These are phyloP conservation scores for Polymixis lichenea DNA, from an alignment of 2,888 invertebrate genomes.

Conservation along the genomic window DNA sequence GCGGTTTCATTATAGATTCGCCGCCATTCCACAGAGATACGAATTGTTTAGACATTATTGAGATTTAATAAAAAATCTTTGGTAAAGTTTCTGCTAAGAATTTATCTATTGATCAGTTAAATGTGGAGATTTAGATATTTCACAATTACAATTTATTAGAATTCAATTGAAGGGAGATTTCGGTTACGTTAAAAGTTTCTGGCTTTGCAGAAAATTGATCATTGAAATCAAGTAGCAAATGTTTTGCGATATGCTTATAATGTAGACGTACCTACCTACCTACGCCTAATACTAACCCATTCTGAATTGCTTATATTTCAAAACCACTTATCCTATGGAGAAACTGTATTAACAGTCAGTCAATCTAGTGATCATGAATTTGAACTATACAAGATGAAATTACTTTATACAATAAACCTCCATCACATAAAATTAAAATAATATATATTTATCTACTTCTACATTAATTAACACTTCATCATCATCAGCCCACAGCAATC, in stretches of 20 bases:
- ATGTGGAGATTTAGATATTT: constrained; percentile 18
- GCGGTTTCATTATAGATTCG: constrained; percentile 87
- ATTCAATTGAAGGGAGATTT: background rate
- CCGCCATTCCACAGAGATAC: constrained; percentile 78
- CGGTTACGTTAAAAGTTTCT: background rate
- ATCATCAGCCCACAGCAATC: too few species aligned
- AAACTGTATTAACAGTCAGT: background rate
- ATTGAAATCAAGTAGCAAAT: background rate
- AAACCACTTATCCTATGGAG: background rate
- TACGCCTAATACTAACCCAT: background rate
- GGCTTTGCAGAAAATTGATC: background rate
- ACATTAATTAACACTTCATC: too few species aligned
- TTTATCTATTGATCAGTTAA: constrained; percentile 34
- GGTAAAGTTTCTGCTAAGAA: constrained; percentile 42
- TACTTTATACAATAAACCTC: too few species aligned
- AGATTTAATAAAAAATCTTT: constrained; percentile 61
- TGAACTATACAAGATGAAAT: background rate
- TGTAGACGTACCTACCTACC: too few species aligned
- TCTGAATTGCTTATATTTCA: background rate
- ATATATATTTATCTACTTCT: too few species aligned
- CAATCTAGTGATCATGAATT: background rate
- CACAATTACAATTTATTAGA: background rate
- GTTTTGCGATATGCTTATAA: background rate
- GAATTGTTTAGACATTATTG: constrained; percentile 66
- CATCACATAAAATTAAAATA: background rate